Conservation (phyloP, 2,113 vertebrate species). For the Ailurus styani region DNA sequence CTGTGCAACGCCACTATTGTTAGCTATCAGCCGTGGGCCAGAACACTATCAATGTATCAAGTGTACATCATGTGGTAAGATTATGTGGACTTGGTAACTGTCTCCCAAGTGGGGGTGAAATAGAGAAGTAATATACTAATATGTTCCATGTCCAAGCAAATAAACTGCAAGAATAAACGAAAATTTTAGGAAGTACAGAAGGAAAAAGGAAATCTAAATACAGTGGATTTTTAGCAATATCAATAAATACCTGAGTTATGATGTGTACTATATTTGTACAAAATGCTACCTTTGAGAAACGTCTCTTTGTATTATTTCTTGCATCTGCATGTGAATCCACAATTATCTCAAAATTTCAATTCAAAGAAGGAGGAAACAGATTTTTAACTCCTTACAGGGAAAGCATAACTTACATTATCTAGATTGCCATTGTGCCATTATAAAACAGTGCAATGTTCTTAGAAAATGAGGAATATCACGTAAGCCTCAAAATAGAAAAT, state of each 20-base stretch:
- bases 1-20: background rate
- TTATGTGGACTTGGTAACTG: background rate
- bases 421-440: background rate
- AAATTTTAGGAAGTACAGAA: constrained; percentile 1
- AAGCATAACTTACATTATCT: background rate
- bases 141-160: background rate
- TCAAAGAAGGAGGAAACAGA: background rate
- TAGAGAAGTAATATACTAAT: background rate
- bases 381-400: background rate
- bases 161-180: background rate
- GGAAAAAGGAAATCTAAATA: background rate
- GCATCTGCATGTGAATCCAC: background rate
- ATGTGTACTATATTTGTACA: background rate
- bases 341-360: constrained; percentile 2
- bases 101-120: background rate
- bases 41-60: background rate
- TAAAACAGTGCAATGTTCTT: background rate
- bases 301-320: background rate
- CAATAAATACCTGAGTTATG: background rate
- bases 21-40: background rate
- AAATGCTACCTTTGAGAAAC: background rate
- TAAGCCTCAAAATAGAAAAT: background rate
- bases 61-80: background rate
- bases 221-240: background rate
- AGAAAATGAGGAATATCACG: background rate